Evolutionary conservation across 2,113 vertebrate species (phyloP).

Genomic region (Pedetes capensis): DNA sequence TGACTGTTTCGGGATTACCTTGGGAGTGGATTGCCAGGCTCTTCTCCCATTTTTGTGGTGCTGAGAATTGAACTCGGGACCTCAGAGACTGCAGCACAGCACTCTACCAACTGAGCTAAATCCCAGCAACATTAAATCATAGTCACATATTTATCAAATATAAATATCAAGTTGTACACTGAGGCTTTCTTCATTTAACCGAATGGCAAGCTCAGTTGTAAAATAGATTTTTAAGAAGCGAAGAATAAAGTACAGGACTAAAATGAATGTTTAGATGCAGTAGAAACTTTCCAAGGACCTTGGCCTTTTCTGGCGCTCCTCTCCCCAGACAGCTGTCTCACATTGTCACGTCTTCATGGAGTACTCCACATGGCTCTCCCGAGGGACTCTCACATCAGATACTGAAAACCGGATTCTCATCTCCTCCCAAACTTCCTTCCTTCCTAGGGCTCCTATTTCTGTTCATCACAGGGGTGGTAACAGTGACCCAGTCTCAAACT

Average conservation of each 20-base stretch:
- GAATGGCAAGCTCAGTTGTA: background rate
- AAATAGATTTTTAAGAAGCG: background rate
- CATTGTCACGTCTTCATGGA: background rate
- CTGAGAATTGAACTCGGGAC: too few relatives aligned
- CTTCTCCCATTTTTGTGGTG: too few relatives aligned
- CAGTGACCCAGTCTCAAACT: background rate
- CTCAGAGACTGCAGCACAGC: too few relatives aligned
- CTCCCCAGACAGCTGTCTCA: background rate
- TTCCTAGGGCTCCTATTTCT: background rate
- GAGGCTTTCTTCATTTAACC: background rate
- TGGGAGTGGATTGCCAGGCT: too few relatives aligned
- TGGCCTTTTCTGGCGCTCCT: background rate
- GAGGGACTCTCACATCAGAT: background rate
- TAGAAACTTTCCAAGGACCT: background rate
- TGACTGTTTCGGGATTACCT: too few relatives aligned
- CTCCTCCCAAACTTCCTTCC: background rate
- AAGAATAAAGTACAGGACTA: slow-evolving; percentile 24
- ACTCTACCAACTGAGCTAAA: too few relatives aligned
- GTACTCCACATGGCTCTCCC: background rate
- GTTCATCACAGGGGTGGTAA: too few relatives aligned
- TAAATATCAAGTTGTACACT: background rate
- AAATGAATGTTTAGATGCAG: slow-evolving; percentile 25
- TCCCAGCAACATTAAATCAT: background rate
- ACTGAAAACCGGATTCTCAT: background rate
- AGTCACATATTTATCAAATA: background rate